Conservation (phyloP, 1,140 invertebrate species). For the Heliconius himera region DNA sequence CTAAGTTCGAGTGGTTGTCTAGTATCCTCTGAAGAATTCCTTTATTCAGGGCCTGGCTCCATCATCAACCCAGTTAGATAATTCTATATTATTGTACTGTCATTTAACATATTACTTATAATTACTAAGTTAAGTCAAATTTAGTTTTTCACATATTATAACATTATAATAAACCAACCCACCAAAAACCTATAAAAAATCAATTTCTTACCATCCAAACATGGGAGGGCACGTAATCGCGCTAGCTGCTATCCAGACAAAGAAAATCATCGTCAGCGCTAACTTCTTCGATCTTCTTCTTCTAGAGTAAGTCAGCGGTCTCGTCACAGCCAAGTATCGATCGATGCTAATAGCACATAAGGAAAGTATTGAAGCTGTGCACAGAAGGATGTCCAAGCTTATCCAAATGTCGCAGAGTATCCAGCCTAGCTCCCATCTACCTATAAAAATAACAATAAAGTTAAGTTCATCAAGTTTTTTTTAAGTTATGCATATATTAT, state of each 20-base stretch:
- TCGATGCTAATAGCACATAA: conserved; percentile 93
- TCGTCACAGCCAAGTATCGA: conserved; percentile 93
- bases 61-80: no score
- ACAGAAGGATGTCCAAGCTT: conserved; percentile 95
- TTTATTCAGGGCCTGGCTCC: no score
- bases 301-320: conserved; percentile 90
- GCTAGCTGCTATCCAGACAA: conserved; percentile 91
- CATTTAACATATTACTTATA: no score
- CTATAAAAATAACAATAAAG: conserved; percentile 61
- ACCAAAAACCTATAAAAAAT: no score
- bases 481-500: no score
- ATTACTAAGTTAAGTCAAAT: no score
- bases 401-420: conserved; percentile 94
- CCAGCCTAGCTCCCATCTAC: conserved; percentile 90
- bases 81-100: no score
- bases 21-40: no score
- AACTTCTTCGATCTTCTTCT: conserved; percentile 89
- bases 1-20: no score
- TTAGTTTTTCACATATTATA: no score
- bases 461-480: not conserved
- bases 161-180: no score
- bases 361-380: conserved; percentile 92
- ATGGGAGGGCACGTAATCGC: conserved; percentile 93
- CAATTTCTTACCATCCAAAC: conserved; percentile 86
- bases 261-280: conserved; percentile 89